Evolutionary conservation across 2,888 invertebrate genomes (phyloP).

Genomic region (Alsophila aescularia): DNA sequence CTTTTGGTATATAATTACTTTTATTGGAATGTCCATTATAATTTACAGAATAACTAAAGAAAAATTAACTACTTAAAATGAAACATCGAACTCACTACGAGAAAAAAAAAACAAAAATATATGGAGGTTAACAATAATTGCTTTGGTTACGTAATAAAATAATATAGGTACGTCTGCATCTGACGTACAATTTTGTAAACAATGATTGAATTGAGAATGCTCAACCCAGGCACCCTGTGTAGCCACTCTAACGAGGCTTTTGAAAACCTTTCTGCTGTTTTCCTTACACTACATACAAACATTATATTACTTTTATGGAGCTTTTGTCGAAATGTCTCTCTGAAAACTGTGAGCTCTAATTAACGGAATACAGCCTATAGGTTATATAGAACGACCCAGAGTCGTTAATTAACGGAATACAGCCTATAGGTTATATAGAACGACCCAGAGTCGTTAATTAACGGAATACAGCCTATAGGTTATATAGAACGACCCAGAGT

Average conservation of each 20-base stretch:
- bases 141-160: constrained; percentile 63
- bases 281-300: too few species aligned
- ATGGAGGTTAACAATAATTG: constrained; percentile 66
- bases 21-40: constrained; percentile 78
- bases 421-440: too few species aligned
- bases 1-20: constrained; percentile 65
- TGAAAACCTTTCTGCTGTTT: too few species aligned
- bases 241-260: neutral
- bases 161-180: constrained; percentile 8
- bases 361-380: too few species aligned
- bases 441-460: neutral
- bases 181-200: constrained; percentile 22
- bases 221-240: neutral
- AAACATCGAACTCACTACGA: constrained; percentile 48
- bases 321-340: too few species aligned
- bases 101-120: constrained; percentile 50
- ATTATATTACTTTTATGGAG: too few species aligned
- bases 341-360: too few species aligned
- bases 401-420: too few species aligned
- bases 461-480: too few species aligned
- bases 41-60: constrained; percentile 59
- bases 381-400: neutral
- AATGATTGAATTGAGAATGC: neutral
- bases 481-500: neutral
- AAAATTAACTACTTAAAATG: constrained; percentile 53